Conservation (phyloP, 2,113 vertebrate species). For the Dryoscopus gambensis region DNA sequence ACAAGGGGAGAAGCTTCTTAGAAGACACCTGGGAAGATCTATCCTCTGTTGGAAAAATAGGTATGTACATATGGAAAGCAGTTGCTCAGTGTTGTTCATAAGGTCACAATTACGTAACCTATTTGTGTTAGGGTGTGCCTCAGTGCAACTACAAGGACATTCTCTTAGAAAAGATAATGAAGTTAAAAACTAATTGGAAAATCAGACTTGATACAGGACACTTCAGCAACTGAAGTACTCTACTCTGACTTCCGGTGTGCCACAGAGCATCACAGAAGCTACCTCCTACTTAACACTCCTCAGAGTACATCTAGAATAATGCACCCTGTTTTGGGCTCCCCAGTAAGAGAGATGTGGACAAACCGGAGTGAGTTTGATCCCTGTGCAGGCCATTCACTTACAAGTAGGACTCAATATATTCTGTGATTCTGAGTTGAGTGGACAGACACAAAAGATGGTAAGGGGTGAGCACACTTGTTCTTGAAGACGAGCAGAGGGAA, state of each 20-base stretch:
- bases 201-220: background rate
- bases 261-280: background rate
- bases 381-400: background rate
- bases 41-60: background rate
- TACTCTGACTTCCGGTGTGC: background rate
- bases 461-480: background rate
- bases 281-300: background rate
- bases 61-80: background rate
- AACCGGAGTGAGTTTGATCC: background rate
- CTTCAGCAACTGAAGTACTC: background rate
- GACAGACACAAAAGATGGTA: background rate
- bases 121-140: background rate
- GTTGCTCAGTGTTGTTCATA: background rate
- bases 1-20: background rate
- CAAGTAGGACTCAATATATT: background rate
- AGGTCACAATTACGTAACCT: background rate
- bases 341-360: background rate
- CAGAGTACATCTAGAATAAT: background rate
- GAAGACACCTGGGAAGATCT: background rate
- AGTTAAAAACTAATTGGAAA: background rate
- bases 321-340: rapidly evolving
- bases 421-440: background rate
- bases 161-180: background rate
- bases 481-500: background rate
- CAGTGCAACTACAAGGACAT: background rate